Percentiles rank a stretch among this genome's conserved stretches.
These are phyloP conservation scores for Pelecanus crispus DNA, from an alignment of 2,113 vertebrate species.

Conservation along the genomic window DNA sequence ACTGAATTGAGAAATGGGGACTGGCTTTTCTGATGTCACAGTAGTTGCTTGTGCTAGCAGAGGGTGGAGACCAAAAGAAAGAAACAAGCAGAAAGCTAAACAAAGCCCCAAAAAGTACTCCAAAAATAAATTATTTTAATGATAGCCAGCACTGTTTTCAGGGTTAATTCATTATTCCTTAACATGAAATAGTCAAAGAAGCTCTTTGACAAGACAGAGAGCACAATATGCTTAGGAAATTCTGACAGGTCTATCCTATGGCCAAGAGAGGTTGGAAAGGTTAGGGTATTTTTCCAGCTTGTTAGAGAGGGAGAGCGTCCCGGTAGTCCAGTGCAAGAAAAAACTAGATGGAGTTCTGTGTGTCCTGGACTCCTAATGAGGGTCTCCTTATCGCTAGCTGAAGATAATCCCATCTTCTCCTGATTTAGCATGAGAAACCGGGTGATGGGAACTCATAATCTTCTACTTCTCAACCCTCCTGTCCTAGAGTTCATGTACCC, in stretches of 20 bases:
- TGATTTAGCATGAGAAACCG: background rate
- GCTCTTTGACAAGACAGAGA: background rate
- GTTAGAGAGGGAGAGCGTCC: background rate
- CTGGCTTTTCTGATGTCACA: background rate
- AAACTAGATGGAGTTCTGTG: background rate
- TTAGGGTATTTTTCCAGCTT: background rate
- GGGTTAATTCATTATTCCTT: background rate
- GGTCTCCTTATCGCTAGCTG: background rate
- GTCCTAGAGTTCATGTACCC: constrained; percentile 38
- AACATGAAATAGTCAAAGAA: background rate
- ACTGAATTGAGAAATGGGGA: background rate
- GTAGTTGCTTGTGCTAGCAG: background rate
- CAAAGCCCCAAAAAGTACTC: background rate
- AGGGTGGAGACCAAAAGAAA: background rate
- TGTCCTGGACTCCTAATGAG: constrained; percentile 3
- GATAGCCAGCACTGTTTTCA: background rate
- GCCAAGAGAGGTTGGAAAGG: background rate
- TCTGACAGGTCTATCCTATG: background rate
- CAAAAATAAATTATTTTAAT: background rate
- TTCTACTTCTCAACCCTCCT: background rate
- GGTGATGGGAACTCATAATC: constrained; percentile 4
- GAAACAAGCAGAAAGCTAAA: background rate
- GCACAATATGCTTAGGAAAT: background rate
- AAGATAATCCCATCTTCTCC: constrained; percentile 5
- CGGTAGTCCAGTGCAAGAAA: background rate